phyloP scores from a whole-genome alignment of 2,888 invertebrate species.

The Rhamnusium bicolor region DNA sequence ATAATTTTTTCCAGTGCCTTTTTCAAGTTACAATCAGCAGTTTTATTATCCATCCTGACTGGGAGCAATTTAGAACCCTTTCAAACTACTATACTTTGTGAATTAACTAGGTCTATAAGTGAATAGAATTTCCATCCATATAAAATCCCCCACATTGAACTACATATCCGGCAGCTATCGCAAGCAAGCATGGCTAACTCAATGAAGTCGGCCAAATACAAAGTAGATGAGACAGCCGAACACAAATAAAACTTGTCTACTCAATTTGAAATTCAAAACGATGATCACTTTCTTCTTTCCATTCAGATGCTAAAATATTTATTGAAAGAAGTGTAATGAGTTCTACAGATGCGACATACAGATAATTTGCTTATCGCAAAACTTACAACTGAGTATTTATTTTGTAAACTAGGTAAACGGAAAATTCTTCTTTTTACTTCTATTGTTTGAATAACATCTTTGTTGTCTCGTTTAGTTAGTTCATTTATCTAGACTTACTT shows the following conservation, averaged over 20 bases:
- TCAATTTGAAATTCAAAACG: constrained; percentile 67
- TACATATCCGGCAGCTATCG: constrained; percentile 54
- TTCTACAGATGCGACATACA: not conserved
- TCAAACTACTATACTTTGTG: constrained; percentile 37
- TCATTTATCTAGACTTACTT: too few relatives aligned
- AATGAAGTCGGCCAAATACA: constrained; percentile 68
- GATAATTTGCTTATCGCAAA: not conserved
- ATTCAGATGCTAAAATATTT: constrained; percentile 59
- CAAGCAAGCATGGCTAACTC: constrained; percentile 64
- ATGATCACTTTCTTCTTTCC: constrained; percentile 62
- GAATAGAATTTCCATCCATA: constrained; percentile 44
- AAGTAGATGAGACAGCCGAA: constrained; percentile 68
- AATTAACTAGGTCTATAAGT: constrained; percentile 45
- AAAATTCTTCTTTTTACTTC: too few relatives aligned
- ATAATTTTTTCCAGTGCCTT: constrained; percentile 3
- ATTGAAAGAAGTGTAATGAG: constrained; percentile 43
- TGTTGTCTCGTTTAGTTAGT: too few relatives aligned
- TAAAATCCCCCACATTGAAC: constrained; percentile 38
- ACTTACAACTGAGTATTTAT: too few relatives aligned
- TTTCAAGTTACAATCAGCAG: constrained; percentile 23
- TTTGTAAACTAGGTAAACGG: too few relatives aligned
- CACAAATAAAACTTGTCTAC: constrained; percentile 67
- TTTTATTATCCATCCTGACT: constrained; percentile 35
- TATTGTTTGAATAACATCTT: too few relatives aligned
- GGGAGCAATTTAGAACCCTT: constrained; percentile 44